These are phyloP conservation scores for Xenotilapia longispinis DNA, from an alignment of 2,113 vertebrate species.

Conservation along the genomic window DNA sequence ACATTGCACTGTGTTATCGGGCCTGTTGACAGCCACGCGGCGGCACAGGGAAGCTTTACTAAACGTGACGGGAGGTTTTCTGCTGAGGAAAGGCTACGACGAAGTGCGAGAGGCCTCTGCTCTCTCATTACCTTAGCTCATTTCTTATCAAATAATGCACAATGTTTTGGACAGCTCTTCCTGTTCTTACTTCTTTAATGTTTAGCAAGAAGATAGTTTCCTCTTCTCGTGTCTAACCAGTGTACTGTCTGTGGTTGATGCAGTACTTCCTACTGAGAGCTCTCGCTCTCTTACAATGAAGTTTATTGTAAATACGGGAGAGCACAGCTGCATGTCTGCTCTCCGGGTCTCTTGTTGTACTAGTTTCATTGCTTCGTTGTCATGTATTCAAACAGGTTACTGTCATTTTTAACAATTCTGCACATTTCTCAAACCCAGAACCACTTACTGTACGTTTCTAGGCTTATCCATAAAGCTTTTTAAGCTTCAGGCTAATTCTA, in stretches of 20 bases:
- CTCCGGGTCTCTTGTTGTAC: neutral
- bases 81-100: neutral
- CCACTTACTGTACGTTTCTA: conserved; percentile 44
- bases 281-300: neutral
- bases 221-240: neutral
- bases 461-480: conserved; percentile 59
- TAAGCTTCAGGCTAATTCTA: conserved; percentile 76
- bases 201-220: neutral
- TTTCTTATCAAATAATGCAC: conserved; percentile 25
- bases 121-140: neutral
- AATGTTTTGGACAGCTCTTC: neutral
- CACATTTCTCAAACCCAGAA: conserved; percentile 33
- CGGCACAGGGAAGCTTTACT: neutral
- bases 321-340: neutral
- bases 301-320: conserved; percentile 4
- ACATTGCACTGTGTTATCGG: neutral
- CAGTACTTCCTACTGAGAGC: neutral
- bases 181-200: neutral
- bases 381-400: neutral
- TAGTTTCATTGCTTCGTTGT: neutral
- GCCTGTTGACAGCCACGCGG: neutral
- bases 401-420: conserved; percentile 39
- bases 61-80: neutral
- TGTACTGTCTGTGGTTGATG: neutral
- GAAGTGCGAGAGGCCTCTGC: neutral